Conservation (phyloP, 2,888 invertebrate species). For the Rhingia campestris region DNA sequence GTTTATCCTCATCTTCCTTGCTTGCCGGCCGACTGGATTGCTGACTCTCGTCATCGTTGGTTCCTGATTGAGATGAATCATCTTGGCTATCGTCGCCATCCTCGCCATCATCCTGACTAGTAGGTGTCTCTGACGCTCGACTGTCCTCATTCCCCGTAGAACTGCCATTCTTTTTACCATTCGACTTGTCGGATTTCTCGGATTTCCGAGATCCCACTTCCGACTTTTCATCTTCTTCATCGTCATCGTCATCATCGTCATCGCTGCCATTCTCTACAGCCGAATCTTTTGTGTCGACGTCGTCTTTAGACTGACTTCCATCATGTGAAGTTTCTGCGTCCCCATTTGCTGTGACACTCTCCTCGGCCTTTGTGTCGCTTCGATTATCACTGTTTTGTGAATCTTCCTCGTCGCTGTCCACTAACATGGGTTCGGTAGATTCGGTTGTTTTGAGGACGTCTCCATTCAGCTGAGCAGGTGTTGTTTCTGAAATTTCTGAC, state of each 20-base stretch:
- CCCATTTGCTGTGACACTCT: conserved; percentile 72
- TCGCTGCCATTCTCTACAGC: conserved; percentile 61
- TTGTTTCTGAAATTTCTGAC: conserved; percentile 75
- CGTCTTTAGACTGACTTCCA: conserved; percentile 56
- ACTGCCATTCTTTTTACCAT: conserved; percentile 64
- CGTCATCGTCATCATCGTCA: conserved; percentile 74
- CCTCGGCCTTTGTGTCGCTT: conserved; percentile 60
- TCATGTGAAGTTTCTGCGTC: conserved; percentile 59
- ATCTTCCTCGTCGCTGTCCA: conserved; percentile 77
- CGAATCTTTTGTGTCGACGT: conserved; percentile 67
- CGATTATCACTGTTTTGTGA: conserved; percentile 78
- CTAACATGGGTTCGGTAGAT: conserved; percentile 27
- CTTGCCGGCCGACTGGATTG: conserved; percentile 75
- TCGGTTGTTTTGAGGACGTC: conserved; percentile 75
- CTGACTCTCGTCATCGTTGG: conserved; percentile 66
- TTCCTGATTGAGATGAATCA: conserved; percentile 67
- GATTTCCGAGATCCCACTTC: conserved; percentile 58
- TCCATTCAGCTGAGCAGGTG: conserved; percentile 77
- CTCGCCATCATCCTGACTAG: conserved; percentile 69
- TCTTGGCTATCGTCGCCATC: conserved; percentile 63
- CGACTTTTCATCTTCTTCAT: conserved; percentile 76
- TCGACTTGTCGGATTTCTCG: conserved; percentile 75
- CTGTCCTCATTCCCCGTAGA: conserved; percentile 73
- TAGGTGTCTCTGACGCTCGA: conserved; percentile 75
- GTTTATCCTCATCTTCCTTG: conserved; percentile 57